These are phyloP conservation scores for Samia ricini DNA, from an alignment of 1,140 invertebrate genomes.

Conservation along the genomic window DNA sequence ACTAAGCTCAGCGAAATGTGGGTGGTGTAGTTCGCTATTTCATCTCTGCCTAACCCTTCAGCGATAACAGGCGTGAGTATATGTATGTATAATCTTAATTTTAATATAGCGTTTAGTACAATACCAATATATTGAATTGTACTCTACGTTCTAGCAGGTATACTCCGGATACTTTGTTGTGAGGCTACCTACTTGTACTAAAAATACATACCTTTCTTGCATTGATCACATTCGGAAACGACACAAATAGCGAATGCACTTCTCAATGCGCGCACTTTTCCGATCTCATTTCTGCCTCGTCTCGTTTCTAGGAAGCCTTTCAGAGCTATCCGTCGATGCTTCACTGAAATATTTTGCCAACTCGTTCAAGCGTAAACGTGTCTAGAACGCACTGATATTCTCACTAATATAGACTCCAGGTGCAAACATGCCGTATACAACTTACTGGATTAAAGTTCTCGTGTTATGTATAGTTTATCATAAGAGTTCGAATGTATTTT, in stretches of 20 bases:
- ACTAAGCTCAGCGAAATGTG: too few species aligned
- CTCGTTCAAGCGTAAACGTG: conserved; percentile 51
- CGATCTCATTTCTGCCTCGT: conserved; percentile 46
- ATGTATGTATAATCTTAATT: too few species aligned
- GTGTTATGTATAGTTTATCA: conserved; percentile 8
- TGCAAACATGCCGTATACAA: conserved; percentile 10
- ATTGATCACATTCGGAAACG: conserved; percentile 42
- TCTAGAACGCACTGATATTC: conserved; percentile 29
- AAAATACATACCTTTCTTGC: conserved; percentile 21
- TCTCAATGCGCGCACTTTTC: conserved; percentile 42
- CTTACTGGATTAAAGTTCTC: conserved; percentile 12
- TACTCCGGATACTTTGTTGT: not conserved
- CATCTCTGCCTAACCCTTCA: too few species aligned
- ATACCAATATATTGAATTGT: not conserved
- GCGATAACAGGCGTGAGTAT: too few species aligned
- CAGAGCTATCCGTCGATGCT: conserved; percentile 42
- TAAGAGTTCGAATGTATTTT: not conserved
- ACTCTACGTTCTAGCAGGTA: not conserved
- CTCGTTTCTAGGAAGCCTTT: conserved; percentile 38
- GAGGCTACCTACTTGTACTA: not conserved
- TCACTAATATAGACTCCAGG: not conserved
- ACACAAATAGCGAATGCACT: conserved; percentile 56
- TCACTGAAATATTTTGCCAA: conserved; percentile 51
- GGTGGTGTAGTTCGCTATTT: too few species aligned
- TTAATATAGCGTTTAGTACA: too few species aligned